Conservation (phyloP, 2,113 vertebrate genomes). For the Alces alces region DNA sequence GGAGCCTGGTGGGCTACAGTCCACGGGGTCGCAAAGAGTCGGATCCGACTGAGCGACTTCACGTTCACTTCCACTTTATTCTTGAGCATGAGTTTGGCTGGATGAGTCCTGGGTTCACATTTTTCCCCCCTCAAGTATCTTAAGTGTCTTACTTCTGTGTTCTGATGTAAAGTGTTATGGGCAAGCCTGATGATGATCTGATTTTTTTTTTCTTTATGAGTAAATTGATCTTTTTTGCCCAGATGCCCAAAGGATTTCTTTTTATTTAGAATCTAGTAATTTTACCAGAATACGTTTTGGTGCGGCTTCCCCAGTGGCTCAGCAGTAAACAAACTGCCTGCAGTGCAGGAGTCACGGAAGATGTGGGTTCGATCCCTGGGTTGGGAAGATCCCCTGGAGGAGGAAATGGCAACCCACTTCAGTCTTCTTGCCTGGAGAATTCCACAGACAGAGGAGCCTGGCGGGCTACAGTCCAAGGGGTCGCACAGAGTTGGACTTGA, state of each 20-base stretch:
- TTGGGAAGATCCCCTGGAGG: not conserved
- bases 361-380: not conserved
- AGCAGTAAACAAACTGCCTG: not conserved
- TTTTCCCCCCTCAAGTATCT: not conserved
- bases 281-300: not conserved
- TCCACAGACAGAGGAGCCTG: not conserved
- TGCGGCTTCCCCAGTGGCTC: not conserved
- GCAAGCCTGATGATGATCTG: not conserved
- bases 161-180: not conserved
- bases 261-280: not conserved
- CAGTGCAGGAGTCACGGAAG: not conserved
- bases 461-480: not conserved
- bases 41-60: no score
- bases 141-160: not conserved
- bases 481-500: fast-evolving
- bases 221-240: not conserved
- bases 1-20: no score
- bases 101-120: not conserved
- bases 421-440: not conserved
- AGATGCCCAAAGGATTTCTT: not conserved
- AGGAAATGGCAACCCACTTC: not conserved
- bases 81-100: not conserved
- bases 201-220: not conserved
- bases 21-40: no score
- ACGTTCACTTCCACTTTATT: not conserved